A percentile compares a stretch with the other conserved stretches of the same genome.
Evolutionary conservation across 2,888 invertebrate genomes (phyloP).

Genomic region (Microctonus aethiopoides): DNA sequence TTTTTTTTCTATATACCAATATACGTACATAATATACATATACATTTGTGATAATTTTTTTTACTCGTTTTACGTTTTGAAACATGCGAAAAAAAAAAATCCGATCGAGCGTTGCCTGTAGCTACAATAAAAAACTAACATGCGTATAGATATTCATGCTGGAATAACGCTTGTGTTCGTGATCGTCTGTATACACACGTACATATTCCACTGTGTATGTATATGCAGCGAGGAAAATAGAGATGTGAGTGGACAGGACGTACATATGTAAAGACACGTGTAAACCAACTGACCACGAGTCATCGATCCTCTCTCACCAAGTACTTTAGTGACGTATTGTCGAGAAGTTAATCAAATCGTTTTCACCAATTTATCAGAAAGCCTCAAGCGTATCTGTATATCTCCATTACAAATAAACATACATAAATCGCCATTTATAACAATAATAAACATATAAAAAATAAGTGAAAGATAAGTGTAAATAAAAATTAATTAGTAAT

Average conservation of each 20-base stretch:
- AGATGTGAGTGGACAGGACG: slow-evolving; percentile 7
- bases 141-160: background rate
- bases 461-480: background rate
- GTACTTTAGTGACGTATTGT: slow-evolving; percentile 48
- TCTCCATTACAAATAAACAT: background rate
- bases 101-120: background rate
- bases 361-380: slow-evolving; percentile 53
- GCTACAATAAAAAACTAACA: background rate
- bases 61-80: background rate
- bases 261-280: slow-evolving; percentile 48
- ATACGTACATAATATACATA: background rate
- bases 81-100: background rate
- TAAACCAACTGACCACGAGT: slow-evolving; percentile 47
- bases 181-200: no score
- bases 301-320: slow-evolving; percentile 42
- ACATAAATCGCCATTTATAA: background rate
- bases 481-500: no score
- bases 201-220: background rate
- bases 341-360: slow-evolving; percentile 57
- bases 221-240: background rate
- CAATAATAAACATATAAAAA: background rate
- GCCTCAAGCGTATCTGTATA: slow-evolving; percentile 10
- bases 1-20: background rate
- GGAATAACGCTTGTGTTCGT: no score
- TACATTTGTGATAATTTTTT: background rate